These are phyloP conservation scores for Megalonaias nervosa DNA, from an alignment of 1,140 invertebrate genomes.

Conservation along the genomic window DNA sequence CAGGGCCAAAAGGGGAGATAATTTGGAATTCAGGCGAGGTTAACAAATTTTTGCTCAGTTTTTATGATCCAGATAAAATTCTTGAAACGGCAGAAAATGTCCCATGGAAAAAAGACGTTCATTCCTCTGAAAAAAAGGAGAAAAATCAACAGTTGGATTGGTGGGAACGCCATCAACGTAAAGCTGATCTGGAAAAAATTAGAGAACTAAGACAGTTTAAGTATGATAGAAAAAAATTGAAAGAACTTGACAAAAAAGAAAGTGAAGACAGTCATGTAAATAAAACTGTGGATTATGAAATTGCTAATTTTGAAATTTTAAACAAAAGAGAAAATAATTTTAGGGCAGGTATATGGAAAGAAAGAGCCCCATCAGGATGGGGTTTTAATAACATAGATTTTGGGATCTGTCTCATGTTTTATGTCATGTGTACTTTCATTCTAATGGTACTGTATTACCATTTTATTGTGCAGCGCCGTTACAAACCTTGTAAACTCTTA, in stretches of 20 bases:
- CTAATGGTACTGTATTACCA: slow-evolving; percentile 83
- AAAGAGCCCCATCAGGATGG: slow-evolving; percentile 8
- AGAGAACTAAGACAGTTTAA: slow-evolving; percentile 30
- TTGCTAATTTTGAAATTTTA: not conserved
- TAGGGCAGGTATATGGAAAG: no score
- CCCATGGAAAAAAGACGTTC: slow-evolving; percentile 3
- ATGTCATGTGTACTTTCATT: slow-evolving; percentile 79
- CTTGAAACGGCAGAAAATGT: slow-evolving; percentile 17
- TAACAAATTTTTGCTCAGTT: slow-evolving; percentile 81
- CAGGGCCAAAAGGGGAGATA: slow-evolving; percentile 63
- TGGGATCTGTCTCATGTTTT: slow-evolving; percentile 83
- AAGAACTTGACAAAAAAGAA: slow-evolving; percentile 7
- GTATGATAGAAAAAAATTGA: slow-evolving; percentile 28
- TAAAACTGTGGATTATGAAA: not conserved
- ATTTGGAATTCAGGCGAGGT: slow-evolving; percentile 82
- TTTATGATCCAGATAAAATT: slow-evolving; percentile 76
- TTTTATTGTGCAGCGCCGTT: slow-evolving; percentile 50
- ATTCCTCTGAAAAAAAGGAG: not conserved
- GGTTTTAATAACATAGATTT: slow-evolving; percentile 76
- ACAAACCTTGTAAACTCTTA: slow-evolving; percentile 28
- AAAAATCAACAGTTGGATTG: slow-evolving; percentile 51
- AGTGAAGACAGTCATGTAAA: not conserved
- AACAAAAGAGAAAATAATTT: not conserved
- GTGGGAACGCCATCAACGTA: slow-evolving; percentile 59
- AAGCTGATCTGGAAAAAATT: slow-evolving; percentile 57